Evolutionary conservation across 2,113 vertebrate species (phyloP), one percentile per base, ranked within the genome.

Genomic region (Potamarius usumacintae): DNA sequence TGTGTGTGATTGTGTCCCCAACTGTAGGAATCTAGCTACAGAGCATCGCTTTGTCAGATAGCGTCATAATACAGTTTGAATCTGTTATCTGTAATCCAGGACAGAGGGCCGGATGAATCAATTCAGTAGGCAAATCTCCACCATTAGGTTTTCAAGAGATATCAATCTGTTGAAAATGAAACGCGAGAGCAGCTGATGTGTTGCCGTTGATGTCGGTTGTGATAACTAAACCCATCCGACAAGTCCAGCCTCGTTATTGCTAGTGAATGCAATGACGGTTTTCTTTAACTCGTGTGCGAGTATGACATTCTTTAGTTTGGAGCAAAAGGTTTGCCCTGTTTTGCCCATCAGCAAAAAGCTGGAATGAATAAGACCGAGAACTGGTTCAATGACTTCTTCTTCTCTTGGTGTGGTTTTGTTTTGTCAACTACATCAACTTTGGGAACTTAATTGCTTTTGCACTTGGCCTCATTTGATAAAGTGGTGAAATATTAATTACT

Each of bases 61-160:
- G 22, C 48, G 18, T 86, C 63, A 78, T 63, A 17, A 83, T 15
- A 48, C 85, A 52, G 52, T 83, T 88, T 88, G 57, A 79, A 86
- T 80, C 86, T 83, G 77, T 83, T 85, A 88, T 87, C 89, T 76
- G 52, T 50, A 80, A 81, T 86, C 81, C 71, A 69, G 18, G 55
- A 83, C 81, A 79, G 79, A 87, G 57, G 74, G 50, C 84, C 63
- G 80, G 83, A 86, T 86, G 80, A 86, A 69, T 79, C 62, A 58
- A 74, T 86, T 80, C 71, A 88, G 82, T 88, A 90, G 80, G 90
- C 90, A 89, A 88, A 90, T 89, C 50, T 67, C 30, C 80, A 58
- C 62, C 17, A 72, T 7, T 12, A 78, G 84, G 84, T 78, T n/a
- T 87, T 34, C 84, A 62, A 48, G 67, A 20, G 85, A 83, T 84